These are phyloP conservation scores for Melinaea marsaeus DNA, from an alignment of 2,888 invertebrate genomes.

Conservation along the genomic window DNA sequence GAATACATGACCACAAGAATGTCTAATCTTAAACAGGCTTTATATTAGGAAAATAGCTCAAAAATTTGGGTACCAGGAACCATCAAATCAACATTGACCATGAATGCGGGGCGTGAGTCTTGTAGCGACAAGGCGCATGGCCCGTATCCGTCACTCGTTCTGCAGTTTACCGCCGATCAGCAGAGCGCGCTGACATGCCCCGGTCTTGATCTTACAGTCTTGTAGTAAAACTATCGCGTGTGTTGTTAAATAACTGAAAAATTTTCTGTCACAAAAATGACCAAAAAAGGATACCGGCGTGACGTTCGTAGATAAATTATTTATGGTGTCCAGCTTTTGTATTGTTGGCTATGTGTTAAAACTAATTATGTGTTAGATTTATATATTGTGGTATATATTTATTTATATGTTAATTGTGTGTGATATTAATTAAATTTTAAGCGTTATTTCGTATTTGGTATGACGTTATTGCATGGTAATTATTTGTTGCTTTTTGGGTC, in stretches of 20 bases:
- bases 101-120: constrained; percentile 45
- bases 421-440: constrained; percentile 12
- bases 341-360: constrained; percentile 39
- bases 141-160: constrained; percentile 33
- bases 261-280: constrained; percentile 35
- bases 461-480: constrained; percentile 34
- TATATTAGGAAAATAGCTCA: not conserved
- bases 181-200: constrained; percentile 59
- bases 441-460: constrained; percentile 25
- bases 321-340: constrained; percentile 66
- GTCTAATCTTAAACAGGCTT: too few relatives aligned
- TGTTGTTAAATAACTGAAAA: constrained; percentile 27
- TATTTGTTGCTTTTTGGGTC: constrained; percentile 10
- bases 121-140: constrained; percentile 43
- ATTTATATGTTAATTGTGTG: constrained; percentile 18
- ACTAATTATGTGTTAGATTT: constrained; percentile 29
- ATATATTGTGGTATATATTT: constrained; percentile 32
- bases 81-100: constrained; percentile 59
- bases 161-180: constrained; percentile 61
- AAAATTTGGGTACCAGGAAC: constrained; percentile 41
- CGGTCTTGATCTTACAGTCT: constrained; percentile 35
- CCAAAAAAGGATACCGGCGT: constrained; percentile 42
- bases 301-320: constrained; percentile 64
- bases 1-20: too few relatives aligned
- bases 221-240: constrained; percentile 40